A percentile compares a stretch with the other conserved stretches of the same genome.
Evolutionary conservation across 1,140 invertebrate genomes (phyloP).

Genomic region (Leptestheria dahalacensis): DNA sequence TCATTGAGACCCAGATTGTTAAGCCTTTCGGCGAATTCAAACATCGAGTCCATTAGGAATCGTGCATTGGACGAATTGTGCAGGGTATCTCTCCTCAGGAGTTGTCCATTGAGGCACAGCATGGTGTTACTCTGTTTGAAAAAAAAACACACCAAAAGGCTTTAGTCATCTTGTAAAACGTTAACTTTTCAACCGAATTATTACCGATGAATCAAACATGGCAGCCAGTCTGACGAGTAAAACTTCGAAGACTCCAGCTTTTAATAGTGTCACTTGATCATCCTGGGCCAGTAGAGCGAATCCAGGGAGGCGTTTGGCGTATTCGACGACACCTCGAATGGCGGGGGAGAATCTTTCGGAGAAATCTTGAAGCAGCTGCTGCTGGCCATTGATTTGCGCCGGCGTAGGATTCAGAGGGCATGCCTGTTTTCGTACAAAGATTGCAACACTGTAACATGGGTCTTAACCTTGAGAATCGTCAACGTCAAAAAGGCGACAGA

Average conservation of each 20-base stretch:
- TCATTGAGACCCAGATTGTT: constrained; percentile 78
- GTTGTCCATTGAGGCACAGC: constrained; percentile 81
- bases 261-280: constrained; percentile 90
- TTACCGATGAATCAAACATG: constrained; percentile 57
- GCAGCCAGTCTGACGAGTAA: constrained; percentile 79
- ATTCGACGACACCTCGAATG: constrained; percentile 91
- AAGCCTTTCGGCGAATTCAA: constrained; percentile 89
- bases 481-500: too few species aligned
- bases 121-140: constrained; percentile 54
- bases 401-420: constrained; percentile 89
- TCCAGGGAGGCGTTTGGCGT: constrained; percentile 91
- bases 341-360: constrained; percentile 86
- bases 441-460: too few species aligned
- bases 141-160: not conserved
- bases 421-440: constrained; percentile 57
- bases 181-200: not conserved
- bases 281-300: constrained; percentile 87
- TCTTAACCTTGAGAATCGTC: too few species aligned
- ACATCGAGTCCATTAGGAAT: constrained; percentile 90
- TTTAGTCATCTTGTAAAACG: not conserved
- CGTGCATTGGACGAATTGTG: constrained; percentile 70
- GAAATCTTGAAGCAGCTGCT: constrained; percentile 68
- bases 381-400: constrained; percentile 56
- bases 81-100: constrained; percentile 74
- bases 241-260: constrained; percentile 89